Percentiles rank a stretch among this genome's conserved stretches.
Evolutionary conservation across 1,140 invertebrate species (phyloP).

Genomic region (Doryteuthis pealeii): DNA sequence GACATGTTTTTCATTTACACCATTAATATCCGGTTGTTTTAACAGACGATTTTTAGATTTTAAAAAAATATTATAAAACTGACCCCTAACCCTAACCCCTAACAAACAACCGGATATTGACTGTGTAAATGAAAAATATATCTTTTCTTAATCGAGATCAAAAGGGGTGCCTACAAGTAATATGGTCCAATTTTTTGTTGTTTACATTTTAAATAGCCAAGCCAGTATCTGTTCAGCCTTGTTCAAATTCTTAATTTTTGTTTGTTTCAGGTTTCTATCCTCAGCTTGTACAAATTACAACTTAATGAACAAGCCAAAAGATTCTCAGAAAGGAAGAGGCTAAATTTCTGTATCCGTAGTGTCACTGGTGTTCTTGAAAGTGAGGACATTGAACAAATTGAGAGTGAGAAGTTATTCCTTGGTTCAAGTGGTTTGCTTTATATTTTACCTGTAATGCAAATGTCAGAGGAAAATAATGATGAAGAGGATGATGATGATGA

Average conservation of each 20-base stretch:
- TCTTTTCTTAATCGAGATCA: no score
- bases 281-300: slow-evolving; percentile 41
- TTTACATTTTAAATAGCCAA: background rate
- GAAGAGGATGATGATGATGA: slow-evolving; percentile 10
- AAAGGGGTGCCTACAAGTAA: background rate
- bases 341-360: slow-evolving; percentile 41
- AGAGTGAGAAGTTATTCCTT: slow-evolving; percentile 25
- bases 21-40: no score
- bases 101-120: no score
- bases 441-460: slow-evolving; percentile 30
- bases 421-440: slow-evolving; percentile 44
- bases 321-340: background rate
- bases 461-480: no score
- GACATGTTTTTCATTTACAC: no score
- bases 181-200: background rate
- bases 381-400: slow-evolving; percentile 23
- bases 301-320: background rate
- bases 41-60: no score
- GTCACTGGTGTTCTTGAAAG: slow-evolving; percentile 26
- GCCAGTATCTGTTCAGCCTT: background rate
- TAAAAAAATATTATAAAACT: no score
- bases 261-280: slow-evolving; percentile 12
- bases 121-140: no score
- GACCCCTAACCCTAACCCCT: no score
- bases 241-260: background rate